Evolutionary conservation across 2,888 invertebrate species (phyloP), one percentile per base, ranked within the genome.

Genomic region (Blastobasis lacticolella): DNA sequence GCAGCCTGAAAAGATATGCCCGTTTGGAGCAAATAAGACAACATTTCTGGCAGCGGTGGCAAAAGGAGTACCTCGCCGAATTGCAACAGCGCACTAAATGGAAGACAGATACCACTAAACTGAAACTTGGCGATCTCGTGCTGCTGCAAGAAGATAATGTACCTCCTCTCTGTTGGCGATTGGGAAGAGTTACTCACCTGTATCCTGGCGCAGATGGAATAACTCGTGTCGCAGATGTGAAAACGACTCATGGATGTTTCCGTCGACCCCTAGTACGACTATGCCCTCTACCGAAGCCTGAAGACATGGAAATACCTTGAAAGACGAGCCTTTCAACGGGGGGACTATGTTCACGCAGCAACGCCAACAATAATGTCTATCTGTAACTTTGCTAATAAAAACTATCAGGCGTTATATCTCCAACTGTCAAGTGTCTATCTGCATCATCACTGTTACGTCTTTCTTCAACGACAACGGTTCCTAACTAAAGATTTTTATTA

Each of bases 51-150:
- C 45, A 44, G 4, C 43, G 62, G 49, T 65, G 59, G 60, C 47
- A 52, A 36, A 46, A 49, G 9, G 61, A 63, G 43, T 65, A 57
- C 45, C 52, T 65, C 0, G 41, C 51, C 1, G 58, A 59, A 42
- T 46, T 71, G 0, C 67, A 68, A 44, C 62, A 65, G 42, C n/a
- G 64, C 36, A 54, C 56, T 1, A 66, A 67, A 51, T 68, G 67
- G 67, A 50, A 49, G 36, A 47, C 38, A 0, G 49, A 52, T 10
- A 49, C 8, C 10, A 45, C 49, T 6, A 46, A 45, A 37, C 52
- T 62, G 0, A 52, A 52, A 4, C 38, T 57, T 8, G 57, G 55
- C 9, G 55, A 58, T 10, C 37, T 58, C 43, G 59, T 61, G 1
- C 48, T 59, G 6, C 37, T 61, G 0, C 49, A 55, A 4, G 61